Conservation (phyloP, 2,113 vertebrate species). For the Corydoras maculifer region DNA sequence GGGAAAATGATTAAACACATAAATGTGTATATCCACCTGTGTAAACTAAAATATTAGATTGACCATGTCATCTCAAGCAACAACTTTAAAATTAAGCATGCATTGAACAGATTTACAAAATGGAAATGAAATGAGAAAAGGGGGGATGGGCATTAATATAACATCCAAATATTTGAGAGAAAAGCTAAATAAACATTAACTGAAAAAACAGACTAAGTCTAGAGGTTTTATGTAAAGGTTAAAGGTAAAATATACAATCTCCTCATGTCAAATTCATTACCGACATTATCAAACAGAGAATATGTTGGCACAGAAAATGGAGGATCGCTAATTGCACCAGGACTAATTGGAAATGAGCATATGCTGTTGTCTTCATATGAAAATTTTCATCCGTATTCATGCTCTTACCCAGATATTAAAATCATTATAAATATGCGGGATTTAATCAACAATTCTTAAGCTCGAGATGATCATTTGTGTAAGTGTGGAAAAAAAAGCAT, state of each 20-base stretch:
- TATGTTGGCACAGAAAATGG: conserved; percentile 73
- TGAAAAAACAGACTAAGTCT: neutral
- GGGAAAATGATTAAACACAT: no score
- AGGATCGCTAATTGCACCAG: conserved; percentile 71
- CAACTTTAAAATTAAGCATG: neutral
- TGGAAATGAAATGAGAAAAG: neutral
- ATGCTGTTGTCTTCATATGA: conserved; percentile 36
- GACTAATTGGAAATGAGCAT: conserved; percentile 59
- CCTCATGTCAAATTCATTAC: conserved; percentile 58
- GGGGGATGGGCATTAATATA: conserved; percentile 30
- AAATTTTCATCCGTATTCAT: neutral
- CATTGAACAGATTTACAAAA: neutral
- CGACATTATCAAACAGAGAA: conserved; percentile 52
- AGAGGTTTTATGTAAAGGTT: neutral
- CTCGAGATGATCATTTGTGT: neutral
- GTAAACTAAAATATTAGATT: no score
- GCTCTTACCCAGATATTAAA: conserved; percentile 22
- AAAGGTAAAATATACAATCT: conserved; percentile 40
- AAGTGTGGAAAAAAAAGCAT: conserved; percentile 8
- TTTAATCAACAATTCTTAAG: neutral
- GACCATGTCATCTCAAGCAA: no score
- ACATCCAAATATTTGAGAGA: conserved; percentile 11
- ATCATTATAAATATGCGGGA: conserved; percentile 25
- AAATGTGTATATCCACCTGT: no score
- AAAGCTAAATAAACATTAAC: neutral